Conservation (phyloP, 1,140 invertebrate species). For the Drosophila sp. region DNA sequence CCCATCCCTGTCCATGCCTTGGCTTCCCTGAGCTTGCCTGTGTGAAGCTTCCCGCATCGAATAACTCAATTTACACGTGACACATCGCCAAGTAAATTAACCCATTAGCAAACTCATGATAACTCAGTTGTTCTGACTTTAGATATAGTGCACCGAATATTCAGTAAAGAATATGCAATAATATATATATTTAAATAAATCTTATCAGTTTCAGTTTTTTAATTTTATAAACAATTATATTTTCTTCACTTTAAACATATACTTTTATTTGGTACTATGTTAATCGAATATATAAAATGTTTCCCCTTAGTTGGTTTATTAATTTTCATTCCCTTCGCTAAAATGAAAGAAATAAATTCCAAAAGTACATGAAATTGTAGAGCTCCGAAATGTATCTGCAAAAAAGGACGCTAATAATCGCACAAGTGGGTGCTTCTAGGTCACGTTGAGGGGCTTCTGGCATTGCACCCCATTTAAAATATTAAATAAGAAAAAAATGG, state of each 20-base stretch:
- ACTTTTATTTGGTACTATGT: too few species aligned
- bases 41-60: conserved; percentile 8
- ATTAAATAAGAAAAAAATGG: not conserved
- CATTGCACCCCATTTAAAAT: not conserved
- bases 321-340: too few species aligned
- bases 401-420: conserved; percentile 1
- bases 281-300: too few species aligned
- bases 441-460: not conserved
- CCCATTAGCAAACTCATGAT: conserved; percentile 30
- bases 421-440: not conserved
- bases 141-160: not conserved
- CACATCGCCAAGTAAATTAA: conserved; percentile 68
- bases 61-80: conserved; percentile 82
- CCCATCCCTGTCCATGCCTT: too few species aligned
- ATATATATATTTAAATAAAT: not conserved
- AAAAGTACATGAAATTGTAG: not conserved
- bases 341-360: not conserved
- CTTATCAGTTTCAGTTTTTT: too few species aligned
- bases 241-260: too few species aligned
- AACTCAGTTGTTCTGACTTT: conserved; percentile 14
- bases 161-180: too few species aligned
- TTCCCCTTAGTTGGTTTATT: too few species aligned
- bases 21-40: not conserved
- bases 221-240: too few species aligned
- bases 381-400: not conserved